Conservation (phyloP, 2,113 vertebrate species). For the Sinocyclocheilus maitianheensis region DNA sequence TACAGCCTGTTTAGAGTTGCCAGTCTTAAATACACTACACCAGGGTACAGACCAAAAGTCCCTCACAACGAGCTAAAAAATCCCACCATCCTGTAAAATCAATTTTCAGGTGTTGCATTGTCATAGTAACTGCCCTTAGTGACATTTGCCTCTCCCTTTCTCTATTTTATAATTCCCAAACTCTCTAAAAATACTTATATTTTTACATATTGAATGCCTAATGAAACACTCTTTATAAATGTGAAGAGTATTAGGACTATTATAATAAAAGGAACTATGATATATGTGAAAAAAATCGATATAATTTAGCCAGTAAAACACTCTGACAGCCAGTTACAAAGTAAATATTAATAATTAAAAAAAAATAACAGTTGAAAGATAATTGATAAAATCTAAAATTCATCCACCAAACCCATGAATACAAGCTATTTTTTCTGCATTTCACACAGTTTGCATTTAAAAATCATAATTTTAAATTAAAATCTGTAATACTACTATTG, state of each 20-base stretch:
- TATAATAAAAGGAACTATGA: not conserved
- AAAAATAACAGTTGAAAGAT: not conserved
- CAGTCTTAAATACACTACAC: not conserved
- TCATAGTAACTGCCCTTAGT: conserved; percentile 4
- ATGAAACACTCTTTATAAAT: not conserved
- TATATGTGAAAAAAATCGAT: no score
- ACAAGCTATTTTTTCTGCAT: not conserved
- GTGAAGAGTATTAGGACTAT: not conserved
- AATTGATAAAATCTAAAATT: not conserved
- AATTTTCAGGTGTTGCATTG: conserved; percentile 30
- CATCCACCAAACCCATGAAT: not conserved
- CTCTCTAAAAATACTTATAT: not conserved
- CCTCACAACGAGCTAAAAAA: not conserved
- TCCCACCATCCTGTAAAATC: conserved; percentile 16
- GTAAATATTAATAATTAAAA: not conserved
- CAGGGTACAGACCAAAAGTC: not conserved
- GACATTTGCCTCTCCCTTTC: not conserved
- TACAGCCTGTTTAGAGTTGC: not conserved
- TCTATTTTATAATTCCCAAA: not conserved
- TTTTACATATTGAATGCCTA: not conserved
- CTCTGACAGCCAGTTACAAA: not conserved
- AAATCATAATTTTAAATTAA: not conserved
- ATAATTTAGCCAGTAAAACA: not conserved
- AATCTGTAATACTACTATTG: not conserved
- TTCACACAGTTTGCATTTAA: conserved; percentile 7